Conservation (phyloP, 2,113 vertebrate species). For the Danionella cerebrum region DNA sequence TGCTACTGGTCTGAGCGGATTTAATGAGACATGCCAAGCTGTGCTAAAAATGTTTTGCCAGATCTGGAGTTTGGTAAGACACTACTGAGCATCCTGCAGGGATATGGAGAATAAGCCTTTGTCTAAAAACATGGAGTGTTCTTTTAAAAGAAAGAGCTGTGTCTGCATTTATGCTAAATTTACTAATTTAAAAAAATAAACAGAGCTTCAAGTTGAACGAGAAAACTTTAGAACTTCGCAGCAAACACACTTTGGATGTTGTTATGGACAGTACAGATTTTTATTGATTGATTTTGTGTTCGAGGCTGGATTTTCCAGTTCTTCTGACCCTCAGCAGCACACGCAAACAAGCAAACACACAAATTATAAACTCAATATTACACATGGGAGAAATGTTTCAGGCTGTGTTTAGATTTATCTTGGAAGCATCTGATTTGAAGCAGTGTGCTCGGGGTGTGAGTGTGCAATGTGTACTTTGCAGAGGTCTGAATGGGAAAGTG, state of each 20-base stretch:
- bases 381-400: not conserved
- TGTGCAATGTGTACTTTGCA: not conserved
- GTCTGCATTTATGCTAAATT: no score
- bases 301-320: not conserved
- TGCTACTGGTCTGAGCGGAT: no score
- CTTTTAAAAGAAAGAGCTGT: no score
- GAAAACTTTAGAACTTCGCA: not conserved
- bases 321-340: not conserved
- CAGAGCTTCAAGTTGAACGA: not conserved
- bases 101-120: no score
- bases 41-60: no score
- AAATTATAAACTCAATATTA: not conserved
- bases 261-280: not conserved
- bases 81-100: no score
- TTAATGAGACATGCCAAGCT: no score
- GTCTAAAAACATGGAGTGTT: no score
- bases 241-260: not conserved
- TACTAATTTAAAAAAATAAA: no score
- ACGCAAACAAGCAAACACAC: no score
- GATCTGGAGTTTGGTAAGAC: no score
- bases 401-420: not conserved
- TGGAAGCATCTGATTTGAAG: not conserved
- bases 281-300: not conserved
- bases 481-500: slow-evolving; percentile 5
- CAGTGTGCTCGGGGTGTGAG: not conserved